These are phyloP conservation scores for Papilio protenor DNA, from an alignment of 2,888 invertebrate species.

Conservation along the genomic window DNA sequence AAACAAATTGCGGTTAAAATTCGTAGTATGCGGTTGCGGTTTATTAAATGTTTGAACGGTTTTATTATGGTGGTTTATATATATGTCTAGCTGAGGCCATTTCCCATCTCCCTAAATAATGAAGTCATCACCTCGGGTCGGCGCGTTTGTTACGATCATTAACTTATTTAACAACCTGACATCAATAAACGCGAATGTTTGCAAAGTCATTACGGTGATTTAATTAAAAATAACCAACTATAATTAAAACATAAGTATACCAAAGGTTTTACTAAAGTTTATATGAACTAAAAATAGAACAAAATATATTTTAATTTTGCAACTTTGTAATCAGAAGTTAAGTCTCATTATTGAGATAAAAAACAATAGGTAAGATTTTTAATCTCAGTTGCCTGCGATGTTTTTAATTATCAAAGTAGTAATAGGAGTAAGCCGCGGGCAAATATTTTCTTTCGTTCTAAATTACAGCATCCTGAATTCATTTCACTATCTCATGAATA, in stretches of 20 bases:
- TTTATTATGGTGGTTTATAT: constrained; percentile 46
- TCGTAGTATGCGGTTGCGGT: constrained; percentile 22
- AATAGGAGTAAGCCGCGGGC: neutral
- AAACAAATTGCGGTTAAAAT: neutral
- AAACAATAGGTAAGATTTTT: constrained; percentile 22
- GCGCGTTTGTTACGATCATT: constrained; percentile 64
- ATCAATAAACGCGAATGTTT: constrained; percentile 37
- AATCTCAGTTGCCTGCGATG: constrained; percentile 11
- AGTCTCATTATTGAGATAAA: neutral
- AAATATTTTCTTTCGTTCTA: neutral
- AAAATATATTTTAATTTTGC: neutral
- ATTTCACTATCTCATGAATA: neutral
- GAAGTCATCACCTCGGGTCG: constrained; percentile 58
- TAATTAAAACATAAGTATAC: neutral
- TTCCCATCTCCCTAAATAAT: constrained; percentile 63
- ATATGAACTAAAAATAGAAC: neutral
- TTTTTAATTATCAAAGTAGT: constrained; percentile 1
- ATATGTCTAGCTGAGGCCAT: constrained; percentile 56
- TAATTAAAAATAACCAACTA: constrained; percentile 29
- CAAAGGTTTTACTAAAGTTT: neutral
- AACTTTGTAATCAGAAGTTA: constrained; percentile 1
- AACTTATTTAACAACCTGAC: constrained; percentile 59
- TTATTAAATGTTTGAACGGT: constrained; percentile 56
- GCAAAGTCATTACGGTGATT: constrained; percentile 12
- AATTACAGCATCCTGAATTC: neutral